These are phyloP conservation scores for Gymnoscopelus braueri DNA, from an alignment of 2,797 vertebrate species.

Conservation along the genomic window DNA sequence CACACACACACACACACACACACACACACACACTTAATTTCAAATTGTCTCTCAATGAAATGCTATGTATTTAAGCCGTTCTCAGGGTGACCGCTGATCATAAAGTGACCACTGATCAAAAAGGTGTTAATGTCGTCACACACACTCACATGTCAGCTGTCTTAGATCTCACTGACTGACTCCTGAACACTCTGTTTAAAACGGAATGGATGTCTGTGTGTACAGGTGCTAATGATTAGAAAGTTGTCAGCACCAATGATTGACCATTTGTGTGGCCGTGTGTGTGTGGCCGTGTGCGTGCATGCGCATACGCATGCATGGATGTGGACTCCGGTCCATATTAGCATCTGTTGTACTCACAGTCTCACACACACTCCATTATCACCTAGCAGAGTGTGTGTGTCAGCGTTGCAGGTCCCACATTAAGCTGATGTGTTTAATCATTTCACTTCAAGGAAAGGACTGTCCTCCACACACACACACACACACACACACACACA, in stretches of 20 bases:
- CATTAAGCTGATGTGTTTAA: conserved; percentile 80
- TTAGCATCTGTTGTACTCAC: conserved; percentile 65
- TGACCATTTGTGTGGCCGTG: conserved; percentile 56
- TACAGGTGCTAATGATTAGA: conserved; percentile 73
- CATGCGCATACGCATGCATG: conserved; percentile 15
- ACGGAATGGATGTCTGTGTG: conserved; percentile 54
- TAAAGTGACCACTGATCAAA: no score
- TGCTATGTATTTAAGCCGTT: no score
- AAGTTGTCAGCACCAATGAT: conserved; percentile 70
- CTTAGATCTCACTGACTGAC: background rate
- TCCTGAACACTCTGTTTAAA: conserved; percentile 1
- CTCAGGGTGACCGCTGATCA: no score
- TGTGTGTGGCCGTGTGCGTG: background rate
- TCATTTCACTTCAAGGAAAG: conserved; percentile 67
- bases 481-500: background rate
- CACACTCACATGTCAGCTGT: background rate
- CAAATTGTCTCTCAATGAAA: background rate
- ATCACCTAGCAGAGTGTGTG: conserved; percentile 63
- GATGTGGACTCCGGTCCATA: conserved; percentile 58
- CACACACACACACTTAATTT: background rate
- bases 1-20: background rate
- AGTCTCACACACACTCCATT: conserved; percentile 69
- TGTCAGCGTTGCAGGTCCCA: conserved; percentile 64
- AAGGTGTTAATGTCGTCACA: no score
- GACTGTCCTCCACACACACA: conserved; percentile 52